Percentiles rank a stretch among this genome's conserved stretches.
phyloP scores from a whole-genome alignment of 2,888 invertebrate genomes.

The Bombyx huttoni region DNA sequence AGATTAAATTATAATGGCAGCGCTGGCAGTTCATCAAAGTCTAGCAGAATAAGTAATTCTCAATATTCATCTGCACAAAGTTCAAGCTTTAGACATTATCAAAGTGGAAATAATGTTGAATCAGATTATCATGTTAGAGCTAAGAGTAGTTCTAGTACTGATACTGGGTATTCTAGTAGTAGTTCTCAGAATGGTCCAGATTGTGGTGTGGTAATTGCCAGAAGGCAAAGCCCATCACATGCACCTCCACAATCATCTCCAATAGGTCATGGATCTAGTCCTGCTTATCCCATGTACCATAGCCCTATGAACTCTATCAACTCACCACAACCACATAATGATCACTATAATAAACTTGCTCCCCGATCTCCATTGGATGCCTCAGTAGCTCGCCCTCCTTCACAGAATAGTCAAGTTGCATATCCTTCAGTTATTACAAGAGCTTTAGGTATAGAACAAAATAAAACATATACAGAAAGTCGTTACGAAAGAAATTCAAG shows the following conservation, averaged over 20 bases:
- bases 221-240: slow-evolving; percentile 79
- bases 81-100: slow-evolving; percentile 75
- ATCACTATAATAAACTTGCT: slow-evolving; percentile 64
- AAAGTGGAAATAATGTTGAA: slow-evolving; percentile 73
- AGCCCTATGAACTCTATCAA: slow-evolving; percentile 85
- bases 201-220: slow-evolving; percentile 75
- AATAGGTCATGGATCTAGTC: slow-evolving; percentile 81
- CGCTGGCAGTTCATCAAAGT: slow-evolving; percentile 62
- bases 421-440: slow-evolving; percentile 89
- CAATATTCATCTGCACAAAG: slow-evolving; percentile 66
- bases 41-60: slow-evolving; percentile 59
- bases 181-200: slow-evolving; percentile 77
- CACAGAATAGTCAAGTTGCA: slow-evolving; percentile 76
- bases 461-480: slow-evolving; percentile 61
- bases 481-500: slow-evolving; percentile 68
- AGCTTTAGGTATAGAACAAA: slow-evolving; percentile 77
- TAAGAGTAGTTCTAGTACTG: slow-evolving; percentile 75
- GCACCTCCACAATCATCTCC: slow-evolving; percentile 82
- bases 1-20: slow-evolving; percentile 74
- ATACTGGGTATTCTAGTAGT: slow-evolving; percentile 75
- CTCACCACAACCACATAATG: slow-evolving; percentile 79
- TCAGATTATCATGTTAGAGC: slow-evolving; percentile 75
- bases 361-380: slow-evolving; percentile 81
- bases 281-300: slow-evolving; percentile 87
- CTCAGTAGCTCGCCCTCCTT: slow-evolving; percentile 76